Evolutionary conservation across 2,888 invertebrate species (phyloP).

Genomic region (Saturnia pavonia): DNA sequence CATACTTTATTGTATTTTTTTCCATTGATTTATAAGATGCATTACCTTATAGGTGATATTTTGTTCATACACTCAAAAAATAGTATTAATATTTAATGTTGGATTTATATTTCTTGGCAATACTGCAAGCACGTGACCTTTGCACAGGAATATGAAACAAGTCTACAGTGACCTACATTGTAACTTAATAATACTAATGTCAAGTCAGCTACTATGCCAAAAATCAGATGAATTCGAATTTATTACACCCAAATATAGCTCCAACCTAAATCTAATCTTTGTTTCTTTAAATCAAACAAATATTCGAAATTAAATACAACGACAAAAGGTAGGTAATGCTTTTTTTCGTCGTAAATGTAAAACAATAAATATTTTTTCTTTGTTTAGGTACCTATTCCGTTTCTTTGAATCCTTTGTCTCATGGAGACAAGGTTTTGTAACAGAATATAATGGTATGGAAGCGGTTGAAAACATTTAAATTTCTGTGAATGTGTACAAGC

Average conservation of each 20-base stretch:
- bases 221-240: constrained; percentile 27
- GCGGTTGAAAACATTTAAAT: background rate
- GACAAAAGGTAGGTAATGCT: background rate
- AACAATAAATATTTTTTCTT: background rate
- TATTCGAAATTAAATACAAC: background rate
- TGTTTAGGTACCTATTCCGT: constrained; percentile 9
- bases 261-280: background rate
- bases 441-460: background rate
- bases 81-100: background rate
- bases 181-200: constrained; percentile 43
- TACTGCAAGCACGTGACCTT: background rate
- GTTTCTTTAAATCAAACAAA: constrained; percentile 3
- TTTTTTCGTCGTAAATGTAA: constrained; percentile 6
- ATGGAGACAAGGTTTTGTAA: background rate
- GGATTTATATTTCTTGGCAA: background rate
- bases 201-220: constrained; percentile 40
- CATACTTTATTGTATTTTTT: background rate
- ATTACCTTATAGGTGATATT: too few relatives aligned
- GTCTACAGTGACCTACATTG: constrained; percentile 52
- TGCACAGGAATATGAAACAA: background rate
- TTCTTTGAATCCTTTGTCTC: constrained; percentile 10
- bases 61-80: background rate
- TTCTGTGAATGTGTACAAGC: background rate
- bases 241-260: constrained; percentile 26
- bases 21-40: too few relatives aligned